Evolutionary conservation across 2,797 vertebrate genomes (phyloP).

Genomic region (Xerus rutilus): DNA sequence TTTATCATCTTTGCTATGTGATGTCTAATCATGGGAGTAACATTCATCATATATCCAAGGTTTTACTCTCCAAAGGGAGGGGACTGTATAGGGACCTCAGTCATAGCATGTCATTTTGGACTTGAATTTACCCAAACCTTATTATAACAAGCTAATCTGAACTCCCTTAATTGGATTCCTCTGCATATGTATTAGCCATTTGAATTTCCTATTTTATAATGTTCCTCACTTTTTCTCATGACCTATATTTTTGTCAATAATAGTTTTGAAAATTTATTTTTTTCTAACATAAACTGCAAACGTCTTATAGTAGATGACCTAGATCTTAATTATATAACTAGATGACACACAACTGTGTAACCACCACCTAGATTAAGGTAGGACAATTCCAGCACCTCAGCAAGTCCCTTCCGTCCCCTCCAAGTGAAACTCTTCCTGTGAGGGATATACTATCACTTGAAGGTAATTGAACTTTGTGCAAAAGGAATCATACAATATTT

Average conservation of each 20-base stretch:
- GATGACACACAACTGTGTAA: neutral
- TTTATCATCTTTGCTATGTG: neutral
- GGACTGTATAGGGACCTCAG: neutral
- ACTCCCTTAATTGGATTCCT: neutral
- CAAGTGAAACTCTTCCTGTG: neutral
- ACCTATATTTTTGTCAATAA: neutral
- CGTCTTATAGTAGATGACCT: neutral
- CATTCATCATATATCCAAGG: rapidly evolving
- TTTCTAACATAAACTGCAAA: neutral
- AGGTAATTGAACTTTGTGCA: neutral
- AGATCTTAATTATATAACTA: neutral
- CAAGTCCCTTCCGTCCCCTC: rapidly evolving
- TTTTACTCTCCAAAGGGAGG: neutral
- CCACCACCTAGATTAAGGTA: neutral
- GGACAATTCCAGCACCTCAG: neutral
- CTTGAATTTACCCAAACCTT: rapidly evolving
- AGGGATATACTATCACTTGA: neutral
- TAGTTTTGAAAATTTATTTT: neutral
- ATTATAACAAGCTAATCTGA: neutral
- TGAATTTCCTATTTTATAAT: neutral
- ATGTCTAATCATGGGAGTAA: neutral
- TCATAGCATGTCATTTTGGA: neutral
- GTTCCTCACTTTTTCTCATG: neutral
- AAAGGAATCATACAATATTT: neutral
- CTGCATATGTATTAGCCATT: neutral